Conservation (phyloP, 2,113 vertebrate species). For the Tupaia chinensis region DNA sequence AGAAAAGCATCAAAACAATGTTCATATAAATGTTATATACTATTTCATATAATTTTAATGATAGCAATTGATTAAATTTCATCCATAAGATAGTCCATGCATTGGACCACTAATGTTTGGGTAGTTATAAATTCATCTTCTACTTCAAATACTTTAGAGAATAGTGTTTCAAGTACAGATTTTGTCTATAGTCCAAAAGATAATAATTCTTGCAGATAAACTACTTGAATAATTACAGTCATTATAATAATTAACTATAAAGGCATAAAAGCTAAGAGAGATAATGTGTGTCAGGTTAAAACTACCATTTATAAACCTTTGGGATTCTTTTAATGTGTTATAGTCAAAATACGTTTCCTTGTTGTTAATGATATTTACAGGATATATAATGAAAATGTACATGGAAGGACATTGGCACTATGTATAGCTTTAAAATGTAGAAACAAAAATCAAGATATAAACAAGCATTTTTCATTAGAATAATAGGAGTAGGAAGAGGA, state of each 20-base stretch:
- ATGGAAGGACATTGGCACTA: background rate
- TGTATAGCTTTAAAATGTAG: background rate
- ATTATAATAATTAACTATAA: constrained; percentile 57
- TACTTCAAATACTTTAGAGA: constrained; percentile 32
- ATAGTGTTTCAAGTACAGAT: constrained; percentile 27
- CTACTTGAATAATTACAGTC: constrained; percentile 43
- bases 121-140: background rate
- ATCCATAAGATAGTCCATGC: background rate
- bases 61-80: constrained; percentile 49
- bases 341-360: constrained; percentile 47
- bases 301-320: constrained; percentile 42
- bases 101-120: background rate
- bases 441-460: constrained; percentile 42
- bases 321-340: constrained; percentile 40
- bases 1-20: constrained; percentile 60
- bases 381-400: constrained; percentile 40
- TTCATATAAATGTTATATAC: constrained; percentile 3
- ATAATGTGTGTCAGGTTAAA: constrained; percentile 53
- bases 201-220: constrained; percentile 54
- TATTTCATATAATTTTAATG: constrained; percentile 31
- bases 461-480: background rate
- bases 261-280: constrained; percentile 27
- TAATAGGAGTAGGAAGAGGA: constrained; percentile 31
- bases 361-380: constrained; percentile 43
- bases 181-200: background rate